Evolutionary conservation across 2,888 invertebrate genomes (phyloP), one percentile per base, ranked within the genome.

Genomic region (Sussaba pulchella): DNA sequence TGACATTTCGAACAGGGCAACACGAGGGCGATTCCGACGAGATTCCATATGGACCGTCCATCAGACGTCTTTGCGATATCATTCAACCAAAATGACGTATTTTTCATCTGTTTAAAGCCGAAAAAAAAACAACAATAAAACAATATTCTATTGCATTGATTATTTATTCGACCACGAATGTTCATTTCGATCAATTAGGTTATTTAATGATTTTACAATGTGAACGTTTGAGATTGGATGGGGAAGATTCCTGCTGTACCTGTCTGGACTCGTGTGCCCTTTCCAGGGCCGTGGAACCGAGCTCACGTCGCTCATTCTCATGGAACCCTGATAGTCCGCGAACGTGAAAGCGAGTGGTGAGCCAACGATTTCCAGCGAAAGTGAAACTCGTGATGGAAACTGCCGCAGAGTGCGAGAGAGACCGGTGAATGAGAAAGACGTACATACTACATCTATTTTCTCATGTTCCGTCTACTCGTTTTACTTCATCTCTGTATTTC

Each of bases 331-430:
- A 64, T 82, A 52, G n/a, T 59, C 45, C 70, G 74, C 61, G 74
- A 78, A 81, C 78, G 74, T 78, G 66, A 78, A 78, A 81, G 78
- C 81, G 81, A 81, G 81, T 81, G 78, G 81, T 81, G 78, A 81
- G 78, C 81, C 78, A 78, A 81, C 78, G 81, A 78, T 81, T 71
- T 78, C n/a, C 61, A 81, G 52, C 78, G 81, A 81, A 81, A 81
- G 81, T 81, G 81, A 81, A 81, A 78, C 81, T 50, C 39, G 81
- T 70, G 66, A 74, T 12, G 26, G 36, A 47, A 10, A 17, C 39
- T 14, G 10, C 19, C n/a, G 61, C 4, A 52, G 19, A 19, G 45
- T 19, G 21, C 10, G 43, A n/a, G 43, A n/a, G n/a, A 14, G 57
- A 54, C 10, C 1, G 6, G 31, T 0, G 9, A 14, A 36, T n/a